Conservation (phyloP, 2,888 invertebrate species). For the Amblyteles armatorius region DNA sequence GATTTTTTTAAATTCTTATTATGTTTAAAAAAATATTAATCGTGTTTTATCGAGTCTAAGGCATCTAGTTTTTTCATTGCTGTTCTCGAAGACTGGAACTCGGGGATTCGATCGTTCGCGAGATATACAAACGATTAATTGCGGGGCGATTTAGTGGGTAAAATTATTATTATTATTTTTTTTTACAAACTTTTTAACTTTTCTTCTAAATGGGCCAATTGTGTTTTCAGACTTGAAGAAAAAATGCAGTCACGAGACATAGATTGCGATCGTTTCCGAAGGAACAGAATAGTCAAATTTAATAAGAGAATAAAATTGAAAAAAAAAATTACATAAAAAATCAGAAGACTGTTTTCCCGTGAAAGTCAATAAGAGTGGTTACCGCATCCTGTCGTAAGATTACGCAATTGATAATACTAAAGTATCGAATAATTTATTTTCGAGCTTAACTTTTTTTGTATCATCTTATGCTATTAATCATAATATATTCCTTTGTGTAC, state of each 20-base stretch:
- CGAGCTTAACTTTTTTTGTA: slow-evolving; percentile 61
- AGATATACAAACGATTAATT: background rate
- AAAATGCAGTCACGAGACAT: slow-evolving; percentile 73
- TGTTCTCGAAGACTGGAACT: slow-evolving; percentile 43
- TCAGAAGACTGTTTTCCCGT: slow-evolving; percentile 70
- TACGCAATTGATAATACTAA: slow-evolving; percentile 76
- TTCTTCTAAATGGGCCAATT: slow-evolving; percentile 35
- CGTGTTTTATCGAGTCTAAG: background rate
- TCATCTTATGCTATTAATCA: slow-evolving; percentile 72
- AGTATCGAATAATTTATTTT: slow-evolving; percentile 80
- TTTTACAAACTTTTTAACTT: background rate
- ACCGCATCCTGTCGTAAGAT: slow-evolving; percentile 77
- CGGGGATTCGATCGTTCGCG: slow-evolving; percentile 26
- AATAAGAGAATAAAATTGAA: slow-evolving; percentile 62
- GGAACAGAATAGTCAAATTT: slow-evolving; percentile 60
- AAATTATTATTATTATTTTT: slow-evolving; percentile 3
- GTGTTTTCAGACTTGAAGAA: slow-evolving; percentile 69
- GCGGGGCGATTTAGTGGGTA: slow-evolving; percentile 9
- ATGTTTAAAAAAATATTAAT: background rate
- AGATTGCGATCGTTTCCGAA: slow-evolving; percentile 44
- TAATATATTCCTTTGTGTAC: slow-evolving; percentile 76
- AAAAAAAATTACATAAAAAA: slow-evolving; percentile 49
- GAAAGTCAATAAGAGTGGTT: slow-evolving; percentile 73
- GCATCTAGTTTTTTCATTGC: slow-evolving; percentile 27
- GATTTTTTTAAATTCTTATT: slow-evolving; percentile 4